These are phyloP conservation scores for Drosophila athabasca DNA, from an alignment of 1,140 invertebrate species.

Conservation along the genomic window DNA sequence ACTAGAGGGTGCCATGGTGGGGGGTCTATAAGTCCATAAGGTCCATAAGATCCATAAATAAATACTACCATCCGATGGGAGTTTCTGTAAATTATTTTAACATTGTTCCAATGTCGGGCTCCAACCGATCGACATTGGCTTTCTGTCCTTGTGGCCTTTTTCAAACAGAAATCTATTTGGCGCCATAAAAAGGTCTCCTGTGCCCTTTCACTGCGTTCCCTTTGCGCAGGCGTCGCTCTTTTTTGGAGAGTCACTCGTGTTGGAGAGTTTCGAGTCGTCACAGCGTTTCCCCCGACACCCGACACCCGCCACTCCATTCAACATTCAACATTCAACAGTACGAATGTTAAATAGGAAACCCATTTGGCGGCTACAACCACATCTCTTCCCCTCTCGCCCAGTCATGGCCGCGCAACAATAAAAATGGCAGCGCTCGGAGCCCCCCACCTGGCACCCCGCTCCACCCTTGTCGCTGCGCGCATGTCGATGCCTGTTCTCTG, in stretches of 20 bases:
- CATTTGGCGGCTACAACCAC: constrained; percentile 31
- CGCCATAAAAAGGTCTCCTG: constrained; percentile 44
- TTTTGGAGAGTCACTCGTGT: constrained; percentile 25
- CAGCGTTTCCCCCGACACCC: neutral
- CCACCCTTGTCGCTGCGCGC: constrained; percentile 52
- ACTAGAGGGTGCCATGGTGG: constrained; percentile 5
- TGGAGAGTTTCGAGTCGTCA: constrained; percentile 56
- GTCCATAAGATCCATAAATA: no score
- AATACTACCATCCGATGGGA: neutral
- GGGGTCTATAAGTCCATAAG: neutral
- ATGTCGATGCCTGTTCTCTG: constrained; percentile 57
- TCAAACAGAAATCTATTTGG: constrained; percentile 30
- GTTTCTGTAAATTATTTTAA: no score
- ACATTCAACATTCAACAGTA: constrained; percentile 19
- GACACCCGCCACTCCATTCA: neutral
- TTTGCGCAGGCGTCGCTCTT: constrained; percentile 70
- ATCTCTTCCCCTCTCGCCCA: constrained; percentile 1
- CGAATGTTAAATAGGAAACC: constrained; percentile 44
- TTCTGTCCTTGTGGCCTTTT: constrained; percentile 8
- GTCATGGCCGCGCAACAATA: constrained; percentile 34
- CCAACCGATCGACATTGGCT: neutral
- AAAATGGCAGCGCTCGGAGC: constrained; percentile 68
- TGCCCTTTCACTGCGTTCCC: no score
- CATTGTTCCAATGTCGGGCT: neutral
- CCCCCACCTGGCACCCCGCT: neutral